Evolutionary conservation across 2,888 invertebrate species (phyloP).

Genomic region (Stenoptilia bipunctidactyla): DNA sequence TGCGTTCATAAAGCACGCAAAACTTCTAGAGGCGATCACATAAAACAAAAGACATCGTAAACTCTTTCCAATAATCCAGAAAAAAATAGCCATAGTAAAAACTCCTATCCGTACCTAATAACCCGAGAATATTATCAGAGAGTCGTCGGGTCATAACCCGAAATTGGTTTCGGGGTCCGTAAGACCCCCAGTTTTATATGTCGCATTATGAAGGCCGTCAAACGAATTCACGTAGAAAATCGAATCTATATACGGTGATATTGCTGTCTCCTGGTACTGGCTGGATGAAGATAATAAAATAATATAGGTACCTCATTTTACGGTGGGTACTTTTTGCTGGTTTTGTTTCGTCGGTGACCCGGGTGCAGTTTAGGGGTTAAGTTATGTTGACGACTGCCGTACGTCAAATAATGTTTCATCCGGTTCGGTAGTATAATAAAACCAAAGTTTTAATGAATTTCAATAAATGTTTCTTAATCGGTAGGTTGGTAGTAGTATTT

Average conservation of each 20-base stretch:
- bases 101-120: slow-evolving; percentile 71
- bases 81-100: slow-evolving; percentile 72
- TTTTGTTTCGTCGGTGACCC: slow-evolving; percentile 29
- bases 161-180: slow-evolving; percentile 73
- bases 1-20: too few relatives aligned
- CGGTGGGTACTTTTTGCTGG: slow-evolving; percentile 27
- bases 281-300: slow-evolving; percentile 67
- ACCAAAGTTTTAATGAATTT: too few relatives aligned
- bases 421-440: too few relatives aligned
- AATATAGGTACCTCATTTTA: slow-evolving; percentile 59
- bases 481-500: too few relatives aligned
- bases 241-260: slow-evolving; percentile 72
- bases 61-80: slow-evolving; percentile 59
- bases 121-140: slow-evolving; percentile 71
- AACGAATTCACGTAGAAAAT: slow-evolving; percentile 74
- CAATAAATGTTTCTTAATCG: too few relatives aligned
- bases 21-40: not conserved
- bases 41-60: slow-evolving; percentile 32
- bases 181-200: slow-evolving; percentile 71
- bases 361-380: slow-evolving; percentile 6
- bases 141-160: slow-evolving; percentile 72
- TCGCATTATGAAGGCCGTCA: slow-evolving; percentile 73
- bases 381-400: not conserved
- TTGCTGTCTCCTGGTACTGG: slow-evolving; percentile 57
- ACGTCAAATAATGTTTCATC: too few relatives aligned